phyloP scores from a whole-genome alignment of 2,113 vertebrate genomes.

The Microcebus tavaratra region DNA sequence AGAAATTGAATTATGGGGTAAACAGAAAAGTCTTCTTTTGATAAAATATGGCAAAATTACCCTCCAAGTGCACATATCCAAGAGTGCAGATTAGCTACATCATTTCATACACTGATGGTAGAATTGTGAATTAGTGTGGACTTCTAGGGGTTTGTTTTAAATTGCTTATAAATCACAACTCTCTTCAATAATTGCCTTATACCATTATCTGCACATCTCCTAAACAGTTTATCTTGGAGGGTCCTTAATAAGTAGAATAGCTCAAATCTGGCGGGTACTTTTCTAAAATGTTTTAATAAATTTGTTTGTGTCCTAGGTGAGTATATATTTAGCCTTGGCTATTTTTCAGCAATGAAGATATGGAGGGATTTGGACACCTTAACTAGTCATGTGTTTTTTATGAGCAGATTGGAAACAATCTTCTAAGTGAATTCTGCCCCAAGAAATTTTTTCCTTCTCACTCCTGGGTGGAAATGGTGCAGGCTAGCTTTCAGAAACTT shows the following conservation, averaged over 20 bases:
- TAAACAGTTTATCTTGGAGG: background rate
- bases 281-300: background rate
- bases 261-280: background rate
- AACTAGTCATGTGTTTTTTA: background rate
- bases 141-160: background rate
- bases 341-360: background rate
- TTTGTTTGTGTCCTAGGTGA: background rate
- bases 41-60: background rate
- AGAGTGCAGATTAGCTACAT: accelerated
- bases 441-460: background rate
- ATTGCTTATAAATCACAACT: background rate
- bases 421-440: background rate
- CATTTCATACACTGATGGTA: background rate
- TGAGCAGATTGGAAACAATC: background rate
- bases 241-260: background rate
- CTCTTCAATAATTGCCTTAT: background rate
- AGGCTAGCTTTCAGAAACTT: background rate
- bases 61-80: background rate
- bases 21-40: background rate
- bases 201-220: background rate
- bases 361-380: background rate
- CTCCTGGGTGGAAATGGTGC: background rate
- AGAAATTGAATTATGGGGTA: background rate
- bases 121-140: background rate
- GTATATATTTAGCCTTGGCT: background rate